A percentile compares a stretch with the other conserved stretches of the same genome.
Evolutionary conservation across 2,888 invertebrate genomes (phyloP).

Genomic region (Lissonota sp.): DNA sequence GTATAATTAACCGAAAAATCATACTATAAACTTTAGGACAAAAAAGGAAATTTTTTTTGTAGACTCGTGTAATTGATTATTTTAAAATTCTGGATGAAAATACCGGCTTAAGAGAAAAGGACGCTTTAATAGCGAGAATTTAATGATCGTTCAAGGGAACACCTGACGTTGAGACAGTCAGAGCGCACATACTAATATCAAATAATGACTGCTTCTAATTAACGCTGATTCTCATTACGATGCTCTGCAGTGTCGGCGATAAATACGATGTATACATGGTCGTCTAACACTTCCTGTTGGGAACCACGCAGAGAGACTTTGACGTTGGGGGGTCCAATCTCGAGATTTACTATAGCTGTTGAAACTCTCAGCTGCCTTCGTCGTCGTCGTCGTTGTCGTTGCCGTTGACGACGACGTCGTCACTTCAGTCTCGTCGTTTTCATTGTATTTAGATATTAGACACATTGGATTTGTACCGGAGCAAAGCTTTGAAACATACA

Average conservation of each 20-base stretch:
- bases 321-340: slow-evolving; percentile 10
- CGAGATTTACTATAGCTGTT: background rate
- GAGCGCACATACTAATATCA: slow-evolving; percentile 46
- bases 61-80: too few species aligned
- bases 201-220: slow-evolving; percentile 77
- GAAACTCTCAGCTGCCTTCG: background rate
- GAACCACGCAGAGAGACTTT: slow-evolving; percentile 29
- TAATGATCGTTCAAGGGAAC: too few species aligned
- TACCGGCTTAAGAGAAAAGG: too few species aligned
- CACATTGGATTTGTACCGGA: slow-evolving; percentile 11
- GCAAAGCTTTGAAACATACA: slow-evolving; percentile 14
- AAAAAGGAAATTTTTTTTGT: too few species aligned
- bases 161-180: too few species aligned
- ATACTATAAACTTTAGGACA: too few species aligned
- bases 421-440: slow-evolving; percentile 34
- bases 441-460: background rate
- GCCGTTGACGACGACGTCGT: slow-evolving; percentile 37
- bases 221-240: slow-evolving; percentile 69
- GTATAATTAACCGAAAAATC: too few species aligned
- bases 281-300: slow-evolving; percentile 8
- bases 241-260: slow-evolving; percentile 11
- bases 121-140: too few species aligned
- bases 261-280: background rate
- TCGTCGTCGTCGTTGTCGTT: slow-evolving; percentile 38
- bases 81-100: too few species aligned